phyloP scores from a whole-genome alignment of 2,888 invertebrate genomes.

The Ectobius pallidus region DNA sequence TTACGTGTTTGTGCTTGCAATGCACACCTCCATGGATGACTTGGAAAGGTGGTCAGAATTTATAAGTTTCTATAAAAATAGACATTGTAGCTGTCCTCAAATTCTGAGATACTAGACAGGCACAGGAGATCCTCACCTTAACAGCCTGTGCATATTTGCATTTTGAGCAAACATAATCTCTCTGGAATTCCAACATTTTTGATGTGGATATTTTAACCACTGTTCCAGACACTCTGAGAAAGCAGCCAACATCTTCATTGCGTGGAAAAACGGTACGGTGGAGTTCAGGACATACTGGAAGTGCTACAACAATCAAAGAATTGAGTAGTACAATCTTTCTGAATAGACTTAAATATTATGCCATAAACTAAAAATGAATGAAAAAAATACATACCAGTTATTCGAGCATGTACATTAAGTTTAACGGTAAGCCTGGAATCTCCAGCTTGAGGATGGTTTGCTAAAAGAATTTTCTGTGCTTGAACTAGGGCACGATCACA shows the following conservation, averaged over 20 bases:
- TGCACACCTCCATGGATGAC: too few relatives aligned
- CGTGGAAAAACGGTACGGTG: conserved; percentile 70
- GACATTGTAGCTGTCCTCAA: too few relatives aligned
- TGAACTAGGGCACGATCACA: conserved; percentile 68
- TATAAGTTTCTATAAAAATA: too few relatives aligned
- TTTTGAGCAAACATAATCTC: conserved; percentile 75
- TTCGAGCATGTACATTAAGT: conserved; percentile 70
- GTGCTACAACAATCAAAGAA: conserved; percentile 56
- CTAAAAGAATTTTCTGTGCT: conserved; percentile 64
- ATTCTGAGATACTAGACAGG: too few relatives aligned
- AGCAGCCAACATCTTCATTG: conserved; percentile 72
- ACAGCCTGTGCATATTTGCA: conserved; percentile 65
- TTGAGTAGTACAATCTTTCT: neutral
- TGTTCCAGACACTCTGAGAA: conserved; percentile 78
- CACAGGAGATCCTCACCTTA: conserved; percentile 65
- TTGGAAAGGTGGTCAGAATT: too few relatives aligned
- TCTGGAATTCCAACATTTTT: conserved; percentile 77
- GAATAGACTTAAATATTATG: too few relatives aligned
- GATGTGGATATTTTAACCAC: conserved; percentile 76
- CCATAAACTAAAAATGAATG: too few relatives aligned
- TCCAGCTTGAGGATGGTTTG: conserved; percentile 52
- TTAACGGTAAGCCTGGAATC: conserved; percentile 60
- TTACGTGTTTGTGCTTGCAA: too few relatives aligned
- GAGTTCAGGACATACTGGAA: conserved; percentile 73
- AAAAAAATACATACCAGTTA: conserved; percentile 50